A percentile compares a stretch with the other conserved stretches of the same genome.
Conservation (phyloP, 2,888 invertebrate genomes). For the Pyrgus malvae region DNA sequence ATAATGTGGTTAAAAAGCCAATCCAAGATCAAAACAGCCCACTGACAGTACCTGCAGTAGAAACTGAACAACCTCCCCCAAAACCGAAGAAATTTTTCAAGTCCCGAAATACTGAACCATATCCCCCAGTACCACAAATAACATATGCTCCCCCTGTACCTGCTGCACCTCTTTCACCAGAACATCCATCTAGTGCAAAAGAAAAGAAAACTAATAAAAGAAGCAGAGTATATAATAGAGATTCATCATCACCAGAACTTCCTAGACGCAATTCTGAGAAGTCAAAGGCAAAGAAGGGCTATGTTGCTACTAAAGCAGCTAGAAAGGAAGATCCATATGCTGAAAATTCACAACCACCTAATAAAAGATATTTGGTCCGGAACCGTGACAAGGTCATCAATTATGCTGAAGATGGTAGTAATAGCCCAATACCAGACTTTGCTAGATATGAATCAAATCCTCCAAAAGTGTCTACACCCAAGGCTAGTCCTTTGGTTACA, state of each 20-base stretch:
- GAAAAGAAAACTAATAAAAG: constrained; percentile 66
- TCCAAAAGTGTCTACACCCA: constrained; percentile 66
- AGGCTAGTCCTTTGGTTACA: constrained; percentile 67
- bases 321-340: constrained; percentile 66
- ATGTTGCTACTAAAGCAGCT: constrained; percentile 68
- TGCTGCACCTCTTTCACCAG: constrained; percentile 70
- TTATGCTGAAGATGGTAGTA: constrained; percentile 84
- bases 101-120: constrained; percentile 87
- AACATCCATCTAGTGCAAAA: constrained; percentile 65
- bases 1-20: constrained; percentile 67
- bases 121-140: constrained; percentile 78
- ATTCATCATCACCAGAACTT: constrained; percentile 75
- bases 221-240: constrained; percentile 65
- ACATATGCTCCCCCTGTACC: constrained; percentile 75
- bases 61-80: constrained; percentile 78
- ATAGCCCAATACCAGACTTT: constrained; percentile 76
- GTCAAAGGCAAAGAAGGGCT: constrained; percentile 62
- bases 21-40: constrained; percentile 80
- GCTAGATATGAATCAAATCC: constrained; percentile 61
- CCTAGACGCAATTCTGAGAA: constrained; percentile 72
- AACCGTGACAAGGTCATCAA: constrained; percentile 83
- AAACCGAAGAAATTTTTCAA: constrained; percentile 96
- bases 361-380: constrained; percentile 76
- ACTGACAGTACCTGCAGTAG: constrained; percentile 77
- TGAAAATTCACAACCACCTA: constrained; percentile 72